Evolutionary conservation across 2,113 vertebrate genomes (phyloP), one percentile per base, ranked within the genome.

Genomic region (Sprattus sprattus): DNA sequence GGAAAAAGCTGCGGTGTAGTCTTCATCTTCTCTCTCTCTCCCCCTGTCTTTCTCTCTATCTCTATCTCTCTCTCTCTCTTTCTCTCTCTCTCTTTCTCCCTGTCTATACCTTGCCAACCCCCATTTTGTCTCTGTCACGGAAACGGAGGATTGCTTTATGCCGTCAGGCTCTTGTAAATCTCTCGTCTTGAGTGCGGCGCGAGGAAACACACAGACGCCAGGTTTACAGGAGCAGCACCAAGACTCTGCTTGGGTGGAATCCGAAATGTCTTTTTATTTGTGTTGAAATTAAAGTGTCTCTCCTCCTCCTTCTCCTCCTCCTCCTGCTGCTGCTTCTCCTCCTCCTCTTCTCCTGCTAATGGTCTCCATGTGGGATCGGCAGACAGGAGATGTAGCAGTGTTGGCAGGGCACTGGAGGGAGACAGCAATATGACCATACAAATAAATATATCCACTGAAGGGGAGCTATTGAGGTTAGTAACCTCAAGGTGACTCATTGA

Each of bases 201-300:
- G 91, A 88, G 91, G 91, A 92, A 92, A 92, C 91, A 88, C 88
- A 86, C 85, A 83, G 82, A 88, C 87, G 86, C 85, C 71, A 5
- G 88, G 89, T 89, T 88, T 88, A 80, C 81, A 82, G 81, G 25
- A 85, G 88, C 64, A 75, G 52, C 81, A 90, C 90, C 89, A 91
- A 91, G 89, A 89, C 50, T 88, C 91, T 91, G 85, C 88, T 89
- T 86, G 89, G 91, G 89, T 89, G 89, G 91, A 93, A 92, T 92
- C 90, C 49, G 86, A 92, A 93, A 92, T 92, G 90, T 89, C 91
- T 71, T 11, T 93, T 91, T 91, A 93, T 94, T 94, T 94, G 92
- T 91, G 90, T 92, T 92, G 91, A 94, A 93, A 93, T 93, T 90
- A 93, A 92, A 91, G 87, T 89, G 92, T 93, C 91, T 92, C 91